Conservation (phyloP, 2,888 invertebrate genomes). For the Drosophila merina region DNA sequence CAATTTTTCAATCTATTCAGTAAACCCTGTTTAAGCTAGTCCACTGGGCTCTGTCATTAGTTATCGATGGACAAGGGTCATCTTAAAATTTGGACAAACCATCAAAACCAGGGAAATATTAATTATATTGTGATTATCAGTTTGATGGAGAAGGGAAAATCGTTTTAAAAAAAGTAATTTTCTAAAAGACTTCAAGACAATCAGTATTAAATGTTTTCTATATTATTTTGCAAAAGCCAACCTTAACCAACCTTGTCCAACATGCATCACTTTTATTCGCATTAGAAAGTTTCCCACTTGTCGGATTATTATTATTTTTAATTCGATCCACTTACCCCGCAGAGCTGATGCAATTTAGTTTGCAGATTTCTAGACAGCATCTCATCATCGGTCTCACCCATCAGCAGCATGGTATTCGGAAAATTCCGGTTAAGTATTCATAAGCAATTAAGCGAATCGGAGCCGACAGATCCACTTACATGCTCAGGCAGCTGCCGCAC, state of each 20-base stretch:
- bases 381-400: slow-evolving; percentile 15
- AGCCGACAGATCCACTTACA: slow-evolving; percentile 57
- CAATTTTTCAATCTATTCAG: slow-evolving; percentile 73
- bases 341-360: slow-evolving; percentile 30
- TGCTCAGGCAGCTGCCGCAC: slow-evolving; percentile 69
- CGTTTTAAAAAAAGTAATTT: not conserved
- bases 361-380: slow-evolving; percentile 18
- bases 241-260: not conserved
- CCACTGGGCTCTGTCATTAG: slow-evolving; percentile 29
- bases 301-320: slow-evolving; percentile 12
- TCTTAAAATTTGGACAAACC: slow-evolving; percentile 5
- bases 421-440: slow-evolving; percentile 49
- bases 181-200: not conserved
- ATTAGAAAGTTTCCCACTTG: slow-evolving; percentile 30
- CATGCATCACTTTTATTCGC: slow-evolving; percentile 5
- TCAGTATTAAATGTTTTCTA: not conserved
- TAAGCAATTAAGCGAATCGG: slow-evolving; percentile 63
- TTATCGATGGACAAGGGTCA: slow-evolving; percentile 30
- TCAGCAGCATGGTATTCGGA: slow-evolving; percentile 10
- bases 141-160: not conserved
- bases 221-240: not conserved
- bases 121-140: not conserved
- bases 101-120: slow-evolving; percentile 7
- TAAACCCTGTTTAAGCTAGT: slow-evolving; percentile 34
- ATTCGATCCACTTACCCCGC: slow-evolving; percentile 27